Evolutionary conservation across 1,140 invertebrate genomes (phyloP).

Genomic region (Pseudachorutes palmiensis): DNA sequence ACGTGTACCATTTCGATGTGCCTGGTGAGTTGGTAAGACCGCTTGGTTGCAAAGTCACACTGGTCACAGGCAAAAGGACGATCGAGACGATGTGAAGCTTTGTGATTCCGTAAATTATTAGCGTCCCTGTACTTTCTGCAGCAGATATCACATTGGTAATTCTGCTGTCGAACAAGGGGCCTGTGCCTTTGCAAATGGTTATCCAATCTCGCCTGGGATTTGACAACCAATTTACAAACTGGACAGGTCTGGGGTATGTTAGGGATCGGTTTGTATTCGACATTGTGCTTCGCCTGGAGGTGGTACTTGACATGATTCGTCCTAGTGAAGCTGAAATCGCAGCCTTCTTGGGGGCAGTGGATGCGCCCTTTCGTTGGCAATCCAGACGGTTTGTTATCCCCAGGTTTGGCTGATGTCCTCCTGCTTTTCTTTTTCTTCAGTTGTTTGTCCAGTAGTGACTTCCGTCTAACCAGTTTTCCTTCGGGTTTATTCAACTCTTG

Average conservation of each 20-base stretch:
- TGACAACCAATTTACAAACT: background rate
- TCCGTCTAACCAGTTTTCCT: no score
- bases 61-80: conserved; percentile 2
- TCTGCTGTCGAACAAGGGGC: background rate
- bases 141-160: background rate
- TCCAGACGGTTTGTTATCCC: no score
- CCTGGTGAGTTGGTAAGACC: background rate
- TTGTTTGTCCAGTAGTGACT: no score
- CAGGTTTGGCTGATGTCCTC: no score
- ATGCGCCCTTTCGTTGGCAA: no score
- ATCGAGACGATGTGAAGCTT: background rate
- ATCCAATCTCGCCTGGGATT: background rate
- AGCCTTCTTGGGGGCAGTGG: background rate
- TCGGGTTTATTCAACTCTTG: no score
- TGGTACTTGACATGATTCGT: background rate
- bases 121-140: background rate
- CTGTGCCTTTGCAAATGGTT: background rate
- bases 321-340: background rate
- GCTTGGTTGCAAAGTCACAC: conserved; percentile 2
- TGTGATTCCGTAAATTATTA: conserved; percentile 7
- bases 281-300: background rate
- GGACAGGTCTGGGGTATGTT: background rate
- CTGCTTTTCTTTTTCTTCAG: no score
- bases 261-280: background rate
- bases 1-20: conserved; percentile 8